Conservation (phyloP, 2,888 invertebrate genomes). For the Xylota sylvarum region DNA sequence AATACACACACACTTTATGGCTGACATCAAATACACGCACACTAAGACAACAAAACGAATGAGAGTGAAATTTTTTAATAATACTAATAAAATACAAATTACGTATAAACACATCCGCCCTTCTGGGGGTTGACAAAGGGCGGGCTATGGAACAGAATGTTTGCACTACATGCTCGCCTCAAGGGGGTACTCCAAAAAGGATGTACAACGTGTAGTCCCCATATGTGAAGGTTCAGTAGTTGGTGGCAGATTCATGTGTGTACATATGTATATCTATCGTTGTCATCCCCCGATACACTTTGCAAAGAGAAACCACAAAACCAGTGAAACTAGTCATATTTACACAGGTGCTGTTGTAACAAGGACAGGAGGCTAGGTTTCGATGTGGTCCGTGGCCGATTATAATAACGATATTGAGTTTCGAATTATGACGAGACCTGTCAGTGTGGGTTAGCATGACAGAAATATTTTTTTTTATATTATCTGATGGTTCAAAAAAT, state of each 20-base stretch:
- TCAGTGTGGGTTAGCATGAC: too few relatives aligned
- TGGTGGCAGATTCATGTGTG: background rate
- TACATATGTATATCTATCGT: background rate
- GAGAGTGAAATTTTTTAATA: constrained; percentile 55
- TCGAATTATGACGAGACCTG: background rate
- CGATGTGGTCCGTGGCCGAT: background rate
- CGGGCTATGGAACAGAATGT: constrained; percentile 19
- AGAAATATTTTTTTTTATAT: too few relatives aligned
- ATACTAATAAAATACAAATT: constrained; percentile 54
- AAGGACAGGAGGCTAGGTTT: constrained; percentile 4
- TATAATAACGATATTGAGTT: constrained; percentile 14
- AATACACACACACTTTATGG: constrained; percentile 45
- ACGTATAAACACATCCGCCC: constrained; percentile 48
- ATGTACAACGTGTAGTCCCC: background rate
- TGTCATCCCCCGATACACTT: background rate
- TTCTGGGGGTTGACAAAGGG: constrained; percentile 27
- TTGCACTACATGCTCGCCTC: constrained; percentile 33
- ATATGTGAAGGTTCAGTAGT: constrained; percentile 16
- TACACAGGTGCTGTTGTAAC: constrained; percentile 35
- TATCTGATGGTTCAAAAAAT: too few relatives aligned
- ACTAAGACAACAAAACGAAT: constrained; percentile 29
- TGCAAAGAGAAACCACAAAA: background rate
- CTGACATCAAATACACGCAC: constrained; percentile 40
- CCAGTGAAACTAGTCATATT: constrained; percentile 30
- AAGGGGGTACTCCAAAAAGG: constrained; percentile 34